These are phyloP conservation scores for Corynorhinus townsendii DNA, from an alignment of 2,113 vertebrate genomes.

Conservation along the genomic window DNA sequence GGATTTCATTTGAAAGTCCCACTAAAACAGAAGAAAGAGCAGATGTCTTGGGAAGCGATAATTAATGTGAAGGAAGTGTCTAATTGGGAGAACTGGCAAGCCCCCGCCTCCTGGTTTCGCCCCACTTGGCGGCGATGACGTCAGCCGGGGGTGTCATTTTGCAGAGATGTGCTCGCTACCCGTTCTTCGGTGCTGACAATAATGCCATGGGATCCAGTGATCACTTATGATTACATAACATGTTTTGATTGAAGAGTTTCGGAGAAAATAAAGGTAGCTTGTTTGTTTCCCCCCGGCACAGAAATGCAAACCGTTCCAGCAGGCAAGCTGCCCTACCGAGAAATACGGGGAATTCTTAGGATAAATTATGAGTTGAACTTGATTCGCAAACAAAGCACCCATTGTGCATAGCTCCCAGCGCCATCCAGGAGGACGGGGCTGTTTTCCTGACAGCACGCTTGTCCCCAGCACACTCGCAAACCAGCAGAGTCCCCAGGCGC, in stretches of 20 bases:
- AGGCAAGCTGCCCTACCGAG: constrained; percentile 35
- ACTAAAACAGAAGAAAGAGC: constrained; percentile 83
- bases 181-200: neutral
- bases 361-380: constrained; percentile 63
- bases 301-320: constrained; percentile 45
- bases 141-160: constrained; percentile 54
- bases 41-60: constrained; percentile 48
- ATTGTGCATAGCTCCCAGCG: constrained; percentile 46
- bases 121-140: neutral
- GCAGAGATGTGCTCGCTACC: neutral
- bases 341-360: constrained; percentile 26
- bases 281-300: constrained; percentile 53
- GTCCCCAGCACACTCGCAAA: constrained; percentile 39
- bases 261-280: constrained; percentile 73
- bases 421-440: constrained; percentile 13
- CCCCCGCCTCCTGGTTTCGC: neutral
- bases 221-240: constrained; percentile 47
- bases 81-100: constrained; percentile 15
- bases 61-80: constrained; percentile 32
- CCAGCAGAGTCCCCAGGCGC: neutral
- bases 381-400: constrained; percentile 59
- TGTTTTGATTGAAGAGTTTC: constrained; percentile 38
- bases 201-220: neutral
- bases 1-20: constrained; percentile 57
- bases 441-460: neutral